These are phyloP conservation scores for Poeciliopsis paucimaculata DNA, from an alignment of 2,797 vertebrate genomes.

Conservation along the genomic window DNA sequence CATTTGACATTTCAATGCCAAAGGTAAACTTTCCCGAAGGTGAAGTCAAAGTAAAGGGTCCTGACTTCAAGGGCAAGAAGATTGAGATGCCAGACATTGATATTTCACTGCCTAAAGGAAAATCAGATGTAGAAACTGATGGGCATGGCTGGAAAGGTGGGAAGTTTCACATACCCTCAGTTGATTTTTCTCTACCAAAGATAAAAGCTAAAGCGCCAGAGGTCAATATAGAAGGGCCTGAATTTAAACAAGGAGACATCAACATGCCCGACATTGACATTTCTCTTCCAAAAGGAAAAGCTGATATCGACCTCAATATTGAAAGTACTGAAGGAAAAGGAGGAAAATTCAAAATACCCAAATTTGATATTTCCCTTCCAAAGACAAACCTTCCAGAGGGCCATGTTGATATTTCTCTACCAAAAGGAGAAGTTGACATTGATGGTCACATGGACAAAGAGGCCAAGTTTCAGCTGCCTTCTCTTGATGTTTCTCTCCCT, in stretches of 20 bases:
- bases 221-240: conserved; percentile 44
- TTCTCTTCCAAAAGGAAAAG: conserved; percentile 54
- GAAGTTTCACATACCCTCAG: conserved; percentile 70
- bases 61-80: conserved; percentile 53
- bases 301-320: conserved; percentile 32
- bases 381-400: conserved; percentile 50
- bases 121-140: conserved; percentile 7
- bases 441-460: conserved; percentile 48
- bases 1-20: conserved; percentile 64
- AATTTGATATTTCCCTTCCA: conserved; percentile 61
- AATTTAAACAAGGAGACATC: conserved; percentile 39
- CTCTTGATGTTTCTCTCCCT: conserved; percentile 45
- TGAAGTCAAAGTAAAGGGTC: conserved; percentile 40
- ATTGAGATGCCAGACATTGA: conserved; percentile 64
- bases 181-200: conserved; percentile 54
- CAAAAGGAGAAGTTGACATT: conserved; percentile 46
- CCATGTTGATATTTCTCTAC: conserved; percentile 37
- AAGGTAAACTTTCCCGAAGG: conserved; percentile 53
- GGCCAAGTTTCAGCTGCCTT: conserved; percentile 58
- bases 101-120: conserved; percentile 60
- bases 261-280: conserved; percentile 60
- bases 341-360: conserved; percentile 54
- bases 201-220: conserved; percentile 18
- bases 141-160: conserved; percentile 35
- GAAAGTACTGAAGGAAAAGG: conserved; percentile 44